These are phyloP conservation scores for Drosophila pseudotakahashii DNA, from an alignment of 2,888 invertebrate genomes.

Conservation along the genomic window DNA sequence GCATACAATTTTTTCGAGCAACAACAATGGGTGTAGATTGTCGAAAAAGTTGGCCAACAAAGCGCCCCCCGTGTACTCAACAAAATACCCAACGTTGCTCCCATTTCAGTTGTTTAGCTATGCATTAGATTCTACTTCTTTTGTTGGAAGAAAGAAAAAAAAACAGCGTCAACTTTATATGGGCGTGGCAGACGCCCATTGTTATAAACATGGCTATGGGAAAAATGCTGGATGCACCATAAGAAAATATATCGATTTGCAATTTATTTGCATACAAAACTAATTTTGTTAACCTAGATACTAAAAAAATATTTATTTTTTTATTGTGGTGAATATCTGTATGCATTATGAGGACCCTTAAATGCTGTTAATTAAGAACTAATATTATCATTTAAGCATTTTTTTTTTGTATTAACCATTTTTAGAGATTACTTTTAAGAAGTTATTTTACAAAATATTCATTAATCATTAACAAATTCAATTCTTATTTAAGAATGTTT, in stretches of 20 bases:
- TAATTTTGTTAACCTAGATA: background rate
- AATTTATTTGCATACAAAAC: background rate
- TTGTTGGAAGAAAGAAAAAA: slow-evolving; percentile 40
- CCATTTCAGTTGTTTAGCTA: slow-evolving; percentile 63
- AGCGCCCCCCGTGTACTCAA: slow-evolving; percentile 12
- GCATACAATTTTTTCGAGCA: slow-evolving; percentile 57
- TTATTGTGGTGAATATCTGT: no score
- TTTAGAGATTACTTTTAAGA: no score
- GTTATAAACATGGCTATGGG: slow-evolving; percentile 28
- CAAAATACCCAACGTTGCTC: slow-evolving; percentile 30
- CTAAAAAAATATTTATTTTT: no score
- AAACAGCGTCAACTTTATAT: slow-evolving; percentile 40
- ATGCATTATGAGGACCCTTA: no score
- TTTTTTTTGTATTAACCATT: no score
- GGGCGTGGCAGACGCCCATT: slow-evolving; percentile 44
- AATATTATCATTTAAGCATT: background rate
- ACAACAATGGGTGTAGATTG: slow-evolving; percentile 33
- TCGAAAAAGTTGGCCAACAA: slow-evolving; percentile 42
- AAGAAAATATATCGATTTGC: slow-evolving; percentile 7
- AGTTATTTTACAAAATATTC: no score
- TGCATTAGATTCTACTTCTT: slow-evolving; percentile 66
- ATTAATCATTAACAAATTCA: no score
- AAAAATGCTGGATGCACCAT: slow-evolving; percentile 8
- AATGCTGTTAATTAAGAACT: no score
- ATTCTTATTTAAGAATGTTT: no score